A percentile compares a stretch with the other conserved stretches of the same genome.
Evolutionary conservation across 2,113 vertebrate genomes (phyloP).

Genomic region (Erpornis zantholeuca): DNA sequence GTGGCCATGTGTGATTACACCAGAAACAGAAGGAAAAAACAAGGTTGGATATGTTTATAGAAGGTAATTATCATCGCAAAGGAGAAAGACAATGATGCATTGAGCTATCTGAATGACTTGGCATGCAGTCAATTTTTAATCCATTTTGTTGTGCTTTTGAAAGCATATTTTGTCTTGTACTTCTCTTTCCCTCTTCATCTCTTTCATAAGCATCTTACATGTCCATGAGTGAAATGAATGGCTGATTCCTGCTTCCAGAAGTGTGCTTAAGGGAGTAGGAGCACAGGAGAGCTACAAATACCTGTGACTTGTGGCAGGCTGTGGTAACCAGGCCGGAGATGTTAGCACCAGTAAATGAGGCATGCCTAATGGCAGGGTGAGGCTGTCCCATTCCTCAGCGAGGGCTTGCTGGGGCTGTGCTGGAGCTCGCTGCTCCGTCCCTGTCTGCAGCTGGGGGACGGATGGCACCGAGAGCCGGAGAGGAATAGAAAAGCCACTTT

Average conservation of each 20-base stretch:
- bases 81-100: slow-evolving; percentile 26
- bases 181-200: neutral
- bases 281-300: neutral
- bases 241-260: neutral
- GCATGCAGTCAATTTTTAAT: neutral
- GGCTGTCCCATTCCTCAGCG: slow-evolving; percentile 52
- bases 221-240: neutral
- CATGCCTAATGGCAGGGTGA: too few relatives aligned
- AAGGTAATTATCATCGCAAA: neutral
- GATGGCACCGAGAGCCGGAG: slow-evolving; percentile 66
- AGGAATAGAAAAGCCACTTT: slow-evolving; percentile 75
- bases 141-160: neutral
- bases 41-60: slow-evolving; percentile 42
- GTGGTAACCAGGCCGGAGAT: neutral
- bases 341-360: neutral
- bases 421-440: slow-evolving; percentile 42
- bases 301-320: neutral
- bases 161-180: neutral
- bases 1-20: neutral
- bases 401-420: slow-evolving; percentile 59
- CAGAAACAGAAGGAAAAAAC: slow-evolving; percentile 52
- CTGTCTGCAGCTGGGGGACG: slow-evolving; percentile 24
- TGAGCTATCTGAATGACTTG: slow-evolving; percentile 32
- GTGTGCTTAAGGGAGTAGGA: neutral
- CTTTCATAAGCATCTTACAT: neutral